Percentiles rank a stretch among this genome's conserved stretches.
phyloP scores from a whole-genome alignment of 1,140 invertebrate species.

The Eriocheir sinensis region DNA sequence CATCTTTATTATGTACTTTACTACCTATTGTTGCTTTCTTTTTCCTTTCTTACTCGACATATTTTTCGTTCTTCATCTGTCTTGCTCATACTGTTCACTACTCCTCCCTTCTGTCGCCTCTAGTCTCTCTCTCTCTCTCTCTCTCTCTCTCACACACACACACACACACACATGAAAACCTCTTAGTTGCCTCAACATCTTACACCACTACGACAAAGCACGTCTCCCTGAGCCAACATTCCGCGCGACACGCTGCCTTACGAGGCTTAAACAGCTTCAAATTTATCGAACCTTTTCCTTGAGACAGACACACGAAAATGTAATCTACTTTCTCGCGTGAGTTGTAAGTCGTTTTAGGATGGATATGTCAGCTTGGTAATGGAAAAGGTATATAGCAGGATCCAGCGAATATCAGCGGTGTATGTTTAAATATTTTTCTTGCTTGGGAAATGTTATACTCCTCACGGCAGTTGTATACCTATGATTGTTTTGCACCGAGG shows the following conservation, averaged over 20 bases:
- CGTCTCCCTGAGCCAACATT: background rate
- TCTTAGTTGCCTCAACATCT: background rate
- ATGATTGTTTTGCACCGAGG: no score
- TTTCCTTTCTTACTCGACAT: background rate
- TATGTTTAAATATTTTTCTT: no score
- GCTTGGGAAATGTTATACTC: no score
- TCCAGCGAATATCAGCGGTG: no score
- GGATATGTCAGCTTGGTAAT: no score
- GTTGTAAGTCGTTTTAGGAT: no score
- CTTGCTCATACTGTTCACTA: no score
- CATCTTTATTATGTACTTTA: background rate
- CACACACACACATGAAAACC: background rate
- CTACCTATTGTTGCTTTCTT: background rate
- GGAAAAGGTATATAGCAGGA: no score
- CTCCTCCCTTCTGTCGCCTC: background rate
- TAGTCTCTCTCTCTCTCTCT: conserved; percentile 45
- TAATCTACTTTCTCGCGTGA: no score
- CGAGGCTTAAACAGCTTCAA: background rate
- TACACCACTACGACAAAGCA: no score
- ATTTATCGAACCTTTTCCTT: background rate
- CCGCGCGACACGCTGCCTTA: background rate
- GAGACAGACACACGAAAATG: background rate
- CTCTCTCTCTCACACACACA: background rate
- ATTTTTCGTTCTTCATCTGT: background rate
- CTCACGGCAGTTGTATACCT: no score